These are phyloP conservation scores for Enteromius afrohamiltoni DNA, from an alignment of 2,797 vertebrate species.

Conservation along the genomic window DNA sequence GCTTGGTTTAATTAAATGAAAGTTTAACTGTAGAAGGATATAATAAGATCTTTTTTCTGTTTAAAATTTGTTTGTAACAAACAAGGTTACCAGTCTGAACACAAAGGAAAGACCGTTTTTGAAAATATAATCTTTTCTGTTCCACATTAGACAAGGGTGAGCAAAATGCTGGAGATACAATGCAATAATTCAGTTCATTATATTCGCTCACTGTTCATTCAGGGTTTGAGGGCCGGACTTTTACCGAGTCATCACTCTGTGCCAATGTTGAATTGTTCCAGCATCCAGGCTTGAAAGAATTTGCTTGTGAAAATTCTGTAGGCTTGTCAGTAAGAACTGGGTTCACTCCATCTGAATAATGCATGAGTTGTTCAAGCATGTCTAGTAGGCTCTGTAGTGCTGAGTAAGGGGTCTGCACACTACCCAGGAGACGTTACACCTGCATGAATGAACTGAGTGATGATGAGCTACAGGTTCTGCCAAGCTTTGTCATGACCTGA, in stretches of 20 bases:
- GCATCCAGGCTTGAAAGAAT: background rate
- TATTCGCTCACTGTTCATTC: background rate
- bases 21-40: background rate
- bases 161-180: background rate
- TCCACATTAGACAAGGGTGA: background rate
- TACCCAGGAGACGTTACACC: constrained; percentile 25
- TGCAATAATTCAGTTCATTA: constrained; percentile 12
- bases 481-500: background rate
- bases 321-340: constrained; percentile 28
- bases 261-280: background rate
- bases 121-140: background rate
- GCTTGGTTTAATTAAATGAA: background rate
- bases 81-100: background rate
- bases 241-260: constrained; percentile 8
- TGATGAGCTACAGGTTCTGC: constrained; percentile 11
- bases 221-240: background rate
- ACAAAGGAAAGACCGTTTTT: no score
- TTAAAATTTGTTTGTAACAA: background rate
- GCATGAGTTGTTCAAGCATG: constrained; percentile 11
- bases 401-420: constrained; percentile 17
- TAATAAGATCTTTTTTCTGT: background rate
- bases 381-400: constrained; percentile 18
- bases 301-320: constrained; percentile 1
- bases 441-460: constrained; percentile 28
- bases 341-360: constrained; percentile 27